phyloP scores from a whole-genome alignment of 1,140 invertebrate species.

The Venturia canescens region DNA sequence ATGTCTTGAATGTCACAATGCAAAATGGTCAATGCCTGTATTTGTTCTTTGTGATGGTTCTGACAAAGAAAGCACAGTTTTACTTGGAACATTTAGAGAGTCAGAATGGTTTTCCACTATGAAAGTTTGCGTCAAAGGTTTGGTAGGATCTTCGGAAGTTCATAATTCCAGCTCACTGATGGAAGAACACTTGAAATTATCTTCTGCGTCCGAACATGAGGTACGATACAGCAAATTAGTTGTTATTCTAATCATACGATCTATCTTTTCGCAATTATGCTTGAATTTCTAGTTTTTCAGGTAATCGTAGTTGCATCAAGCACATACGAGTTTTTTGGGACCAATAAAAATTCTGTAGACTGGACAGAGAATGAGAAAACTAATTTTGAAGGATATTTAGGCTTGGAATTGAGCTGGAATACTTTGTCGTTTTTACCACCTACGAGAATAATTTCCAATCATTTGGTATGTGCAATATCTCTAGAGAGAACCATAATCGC shows the following conservation, averaged over 20 bases:
- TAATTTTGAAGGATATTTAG: constrained; percentile 65
- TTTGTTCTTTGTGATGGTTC: constrained; percentile 64
- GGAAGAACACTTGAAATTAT: constrained; percentile 54
- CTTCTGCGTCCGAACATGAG: constrained; percentile 49
- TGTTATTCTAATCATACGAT: too few species aligned
- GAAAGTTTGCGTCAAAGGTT: constrained; percentile 52
- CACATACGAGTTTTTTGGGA: constrained; percentile 66
- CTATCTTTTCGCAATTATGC: background rate
- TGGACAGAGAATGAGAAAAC: constrained; percentile 53
- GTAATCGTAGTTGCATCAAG: constrained; percentile 53
- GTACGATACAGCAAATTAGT: constrained; percentile 40
- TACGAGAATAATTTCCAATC: constrained; percentile 58
- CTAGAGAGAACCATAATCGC: constrained; percentile 12
- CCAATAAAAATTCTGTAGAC: constrained; percentile 58
- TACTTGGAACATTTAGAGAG: constrained; percentile 61
- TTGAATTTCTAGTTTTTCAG: constrained; percentile 47
- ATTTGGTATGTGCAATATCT: constrained; percentile 60
- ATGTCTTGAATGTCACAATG: constrained; percentile 44
- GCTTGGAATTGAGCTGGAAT: constrained; percentile 58
- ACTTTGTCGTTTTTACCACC: constrained; percentile 60
- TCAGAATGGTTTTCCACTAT: constrained; percentile 61
- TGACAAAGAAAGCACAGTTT: constrained; percentile 55
- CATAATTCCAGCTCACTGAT: constrained; percentile 48
- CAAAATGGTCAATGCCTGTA: constrained; percentile 56
- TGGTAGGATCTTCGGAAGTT: constrained; percentile 49